phyloP scores from a whole-genome alignment of 1,140 invertebrate genomes.

The Papilio machaon region DNA sequence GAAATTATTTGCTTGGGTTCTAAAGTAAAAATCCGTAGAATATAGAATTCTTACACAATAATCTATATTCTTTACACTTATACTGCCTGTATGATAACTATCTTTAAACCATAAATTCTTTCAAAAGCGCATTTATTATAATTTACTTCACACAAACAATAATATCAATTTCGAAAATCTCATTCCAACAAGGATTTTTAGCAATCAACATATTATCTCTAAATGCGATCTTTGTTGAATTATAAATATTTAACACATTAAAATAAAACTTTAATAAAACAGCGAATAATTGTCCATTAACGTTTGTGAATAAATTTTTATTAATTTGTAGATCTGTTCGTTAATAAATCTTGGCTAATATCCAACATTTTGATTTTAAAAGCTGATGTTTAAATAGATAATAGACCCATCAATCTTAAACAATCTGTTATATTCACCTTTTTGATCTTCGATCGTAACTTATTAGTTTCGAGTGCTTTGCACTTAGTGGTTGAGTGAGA shows the following conservation, averaged over 20 bases:
- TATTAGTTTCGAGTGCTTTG: neutral
- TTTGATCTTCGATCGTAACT: neutral
- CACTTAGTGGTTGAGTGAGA: neutral
- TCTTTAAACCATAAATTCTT: neutral
- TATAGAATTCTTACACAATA: neutral
- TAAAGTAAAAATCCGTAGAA: too few relatives aligned
- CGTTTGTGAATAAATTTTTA: slow-evolving; percentile 8
- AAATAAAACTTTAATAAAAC: neutral
- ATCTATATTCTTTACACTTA: neutral
- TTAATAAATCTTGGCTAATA: slow-evolving; percentile 5
- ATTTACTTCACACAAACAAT: neutral
- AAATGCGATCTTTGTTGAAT: neutral
- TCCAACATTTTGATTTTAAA: slow-evolving; percentile 18
- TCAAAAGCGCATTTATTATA: neutral
- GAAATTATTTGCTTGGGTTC: too few relatives aligned
- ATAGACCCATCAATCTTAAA: slow-evolving; percentile 1
- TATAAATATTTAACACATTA: neutral
- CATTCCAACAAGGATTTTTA: neutral
- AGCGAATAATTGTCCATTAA: neutral
- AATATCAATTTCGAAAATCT: neutral
- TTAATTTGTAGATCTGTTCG: slow-evolving; percentile 9
- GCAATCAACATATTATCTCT: neutral
- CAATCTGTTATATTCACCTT: neutral
- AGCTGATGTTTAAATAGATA: slow-evolving; percentile 21
- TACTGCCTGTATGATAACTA: neutral